phyloP scores from a whole-genome alignment of 2,113 vertebrate species.

The Callipepla squamata region DNA sequence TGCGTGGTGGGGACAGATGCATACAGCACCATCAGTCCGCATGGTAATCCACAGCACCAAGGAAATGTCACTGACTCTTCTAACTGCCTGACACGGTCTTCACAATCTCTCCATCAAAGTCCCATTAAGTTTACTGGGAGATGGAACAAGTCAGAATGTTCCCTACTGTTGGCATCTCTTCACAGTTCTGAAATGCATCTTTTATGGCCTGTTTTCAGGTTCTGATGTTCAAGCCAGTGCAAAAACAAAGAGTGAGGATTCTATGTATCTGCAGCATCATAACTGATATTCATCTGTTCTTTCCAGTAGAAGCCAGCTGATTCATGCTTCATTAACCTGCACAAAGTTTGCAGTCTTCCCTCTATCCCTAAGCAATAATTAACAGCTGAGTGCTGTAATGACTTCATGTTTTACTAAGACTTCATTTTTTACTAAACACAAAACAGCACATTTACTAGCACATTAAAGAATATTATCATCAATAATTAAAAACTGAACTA shows the following conservation, averaged over 20 bases:
- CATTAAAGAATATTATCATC: conserved; percentile 48
- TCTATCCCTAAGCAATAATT: conserved; percentile 65
- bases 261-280: not conserved
- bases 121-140: not conserved
- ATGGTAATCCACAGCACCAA: not conserved
- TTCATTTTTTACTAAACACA: conserved; percentile 61
- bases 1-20: not conserved
- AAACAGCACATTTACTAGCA: conserved; percentile 30
- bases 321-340: conserved; percentile 56
- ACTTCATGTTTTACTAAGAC: conserved; percentile 55
- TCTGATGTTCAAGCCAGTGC: not conserved
- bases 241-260: not conserved
- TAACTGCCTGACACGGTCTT: rapidly evolving
- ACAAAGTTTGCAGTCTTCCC: conserved; percentile 44
- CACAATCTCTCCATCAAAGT: not conserved
- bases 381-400: conserved; percentile 64
- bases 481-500: conserved; percentile 65
- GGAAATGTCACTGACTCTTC: not conserved
- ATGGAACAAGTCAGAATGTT: not conserved
- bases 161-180: not conserved
- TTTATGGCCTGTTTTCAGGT: not conserved
- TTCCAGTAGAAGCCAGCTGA: conserved; percentile 39
- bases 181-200: not conserved
- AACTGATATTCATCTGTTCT: not conserved
- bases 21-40: not conserved